Evolutionary conservation across 2,113 vertebrate species (phyloP), one percentile per base, ranked within the genome.

Genomic region (Psammodynastes pulverulentus): DNA sequence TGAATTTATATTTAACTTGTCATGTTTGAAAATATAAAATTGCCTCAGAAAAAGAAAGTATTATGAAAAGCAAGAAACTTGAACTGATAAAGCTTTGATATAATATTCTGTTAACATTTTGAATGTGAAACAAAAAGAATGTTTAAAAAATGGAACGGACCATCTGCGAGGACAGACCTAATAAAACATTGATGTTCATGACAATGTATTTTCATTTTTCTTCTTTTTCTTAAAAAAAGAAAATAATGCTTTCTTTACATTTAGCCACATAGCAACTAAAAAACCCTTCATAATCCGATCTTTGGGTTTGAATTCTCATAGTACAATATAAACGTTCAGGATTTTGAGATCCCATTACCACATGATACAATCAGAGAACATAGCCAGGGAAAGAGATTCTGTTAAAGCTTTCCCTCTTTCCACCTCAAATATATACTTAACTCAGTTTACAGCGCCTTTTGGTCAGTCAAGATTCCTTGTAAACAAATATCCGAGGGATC

Each of bases 1-100:
- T 98, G 98, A 99, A 99, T 98, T 98, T 98, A 98, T 99, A 98
- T 99, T 99, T 99, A 98, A 99, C 98, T 98, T 98, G 97, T 98
- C 98, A 99, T 98, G 98, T 98, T 98, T 98, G 97, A 99, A 99
- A 98, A 98, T 98, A 98, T 97, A 98, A 98, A 98, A 98, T 98
- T 97, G 95, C 97, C 97, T 98, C 97, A 97, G 98, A 98, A 98
- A 98, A 97, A 98, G 67, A 98, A 98, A 97, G 97, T 97, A 98
- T 97, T 98, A 97, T 97, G 97, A 98, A 98, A 98, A 98, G 97
- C 97, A 98, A 98, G 97, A 98, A 98, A 98, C 97, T 96, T 98
- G 97, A 98, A 98, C 97, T 97, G 98, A 98, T 98, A 97, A 97
- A 98, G 97, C 96, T 98, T 96, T 97, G 97, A 98, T 98, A 98